A percentile compares a stretch with the other conserved stretches of the same genome.
Conservation (phyloP, 2,113 vertebrate species). For the Meles meles region DNA sequence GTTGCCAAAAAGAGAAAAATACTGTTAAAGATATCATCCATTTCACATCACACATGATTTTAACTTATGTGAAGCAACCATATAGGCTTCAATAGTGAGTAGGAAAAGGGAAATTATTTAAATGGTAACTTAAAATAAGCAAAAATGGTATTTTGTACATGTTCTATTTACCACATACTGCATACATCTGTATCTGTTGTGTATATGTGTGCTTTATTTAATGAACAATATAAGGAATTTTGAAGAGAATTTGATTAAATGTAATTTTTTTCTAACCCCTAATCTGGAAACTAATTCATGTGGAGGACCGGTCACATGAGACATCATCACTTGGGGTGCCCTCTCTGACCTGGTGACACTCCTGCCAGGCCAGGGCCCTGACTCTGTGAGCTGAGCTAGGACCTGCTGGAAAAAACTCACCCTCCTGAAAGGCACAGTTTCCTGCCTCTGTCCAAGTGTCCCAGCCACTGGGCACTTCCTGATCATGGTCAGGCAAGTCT, state of each 20-base stretch:
- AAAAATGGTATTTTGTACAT: neutral
- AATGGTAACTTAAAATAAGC: neutral
- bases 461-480: neutral
- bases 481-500: neutral
- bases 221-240: neutral
- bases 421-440: neutral
- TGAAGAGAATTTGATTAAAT: neutral
- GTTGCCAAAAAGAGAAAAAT: neutral
- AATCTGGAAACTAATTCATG: neutral
- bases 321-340: neutral
- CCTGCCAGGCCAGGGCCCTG: neutral
- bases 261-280: neutral
- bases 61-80: neutral
- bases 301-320: neutral
- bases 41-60: neutral
- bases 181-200: neutral
- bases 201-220: neutral
- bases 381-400: neutral
- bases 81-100: neutral
- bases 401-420: too few relatives aligned
- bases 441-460: rapidly evolving
- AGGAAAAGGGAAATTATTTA: neutral
- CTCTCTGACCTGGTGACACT: neutral
- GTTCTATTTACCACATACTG: neutral
- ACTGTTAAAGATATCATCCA: neutral